Percentiles rank a stretch among this genome's conserved stretches.
These are phyloP conservation scores for Lepilemur septentrionalis DNA, from an alignment of 2,797 vertebrate genomes.

Conservation along the genomic window DNA sequence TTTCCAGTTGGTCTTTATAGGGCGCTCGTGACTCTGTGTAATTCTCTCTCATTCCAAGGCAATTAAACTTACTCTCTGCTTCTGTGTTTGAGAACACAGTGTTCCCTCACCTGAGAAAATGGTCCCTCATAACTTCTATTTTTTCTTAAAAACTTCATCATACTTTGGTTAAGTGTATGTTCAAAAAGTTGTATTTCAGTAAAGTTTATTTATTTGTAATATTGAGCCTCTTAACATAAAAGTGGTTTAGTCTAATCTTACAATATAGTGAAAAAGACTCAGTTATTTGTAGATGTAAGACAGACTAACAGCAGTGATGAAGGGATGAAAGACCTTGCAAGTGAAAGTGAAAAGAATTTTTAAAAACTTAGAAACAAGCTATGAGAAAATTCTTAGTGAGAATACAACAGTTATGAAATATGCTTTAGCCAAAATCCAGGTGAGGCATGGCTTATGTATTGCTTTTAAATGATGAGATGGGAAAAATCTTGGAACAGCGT, in stretches of 20 bases:
- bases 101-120: neutral
- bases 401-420: neutral
- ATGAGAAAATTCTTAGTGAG: neutral
- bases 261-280: neutral
- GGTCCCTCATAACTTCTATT: neutral
- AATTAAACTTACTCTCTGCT: neutral
- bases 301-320: neutral
- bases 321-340: neutral
- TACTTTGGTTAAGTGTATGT: neutral
- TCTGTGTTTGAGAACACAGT: neutral
- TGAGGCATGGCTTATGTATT: neutral
- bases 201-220: constrained; percentile 12
- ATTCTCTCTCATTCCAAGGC: neutral
- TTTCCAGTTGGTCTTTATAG: neutral
- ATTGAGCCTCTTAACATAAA: neutral
- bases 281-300: neutral
- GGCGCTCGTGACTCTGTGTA: neutral
- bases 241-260: neutral
- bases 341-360: neutral
- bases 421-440: neutral
- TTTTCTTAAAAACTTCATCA: neutral
- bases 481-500: neutral
- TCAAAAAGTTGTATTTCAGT: neutral
- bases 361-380: neutral
- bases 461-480: neutral